A percentile compares a stretch with the other conserved stretches of the same genome.
These are phyloP conservation scores for Macrotis lagotis DNA, from an alignment of 2,113 vertebrate genomes.

Conservation along the genomic window DNA sequence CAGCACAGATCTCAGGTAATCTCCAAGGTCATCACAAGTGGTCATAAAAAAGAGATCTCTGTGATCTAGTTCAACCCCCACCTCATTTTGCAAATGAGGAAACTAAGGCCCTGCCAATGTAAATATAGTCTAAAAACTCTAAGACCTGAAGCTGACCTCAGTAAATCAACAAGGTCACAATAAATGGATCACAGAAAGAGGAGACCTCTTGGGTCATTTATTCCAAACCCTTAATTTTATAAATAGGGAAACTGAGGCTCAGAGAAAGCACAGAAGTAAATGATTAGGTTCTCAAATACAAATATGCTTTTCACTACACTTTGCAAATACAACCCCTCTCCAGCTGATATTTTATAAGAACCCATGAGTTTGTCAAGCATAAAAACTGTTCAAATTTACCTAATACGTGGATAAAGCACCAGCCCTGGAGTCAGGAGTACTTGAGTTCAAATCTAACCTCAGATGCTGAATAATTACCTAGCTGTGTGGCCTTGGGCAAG, in stretches of 20 bases:
- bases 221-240: neutral
- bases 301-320: neutral
- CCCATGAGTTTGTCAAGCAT: neutral
- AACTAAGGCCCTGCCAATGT: neutral
- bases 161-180: neutral
- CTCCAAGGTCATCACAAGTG: neutral
- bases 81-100: neutral
- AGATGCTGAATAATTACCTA: no score
- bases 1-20: neutral
- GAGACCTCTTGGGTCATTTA: neutral
- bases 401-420: no score
- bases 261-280: neutral
- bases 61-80: neutral
- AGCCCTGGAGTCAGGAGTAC: no score
- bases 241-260: neutral
- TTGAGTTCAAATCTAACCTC: no score
- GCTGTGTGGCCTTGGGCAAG: no score
- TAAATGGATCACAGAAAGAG: neutral
- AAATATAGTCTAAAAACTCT: neutral
- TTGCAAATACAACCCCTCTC: neutral
- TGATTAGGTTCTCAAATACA: neutral
- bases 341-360: constrained; percentile 13
- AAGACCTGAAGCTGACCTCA: neutral
- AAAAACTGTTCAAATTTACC: constrained; percentile 12
- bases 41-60: neutral